Evolutionary conservation across 1,140 invertebrate species (phyloP), one percentile per base, ranked within the genome.

Genomic region (Catajapyx aquilonaris): DNA sequence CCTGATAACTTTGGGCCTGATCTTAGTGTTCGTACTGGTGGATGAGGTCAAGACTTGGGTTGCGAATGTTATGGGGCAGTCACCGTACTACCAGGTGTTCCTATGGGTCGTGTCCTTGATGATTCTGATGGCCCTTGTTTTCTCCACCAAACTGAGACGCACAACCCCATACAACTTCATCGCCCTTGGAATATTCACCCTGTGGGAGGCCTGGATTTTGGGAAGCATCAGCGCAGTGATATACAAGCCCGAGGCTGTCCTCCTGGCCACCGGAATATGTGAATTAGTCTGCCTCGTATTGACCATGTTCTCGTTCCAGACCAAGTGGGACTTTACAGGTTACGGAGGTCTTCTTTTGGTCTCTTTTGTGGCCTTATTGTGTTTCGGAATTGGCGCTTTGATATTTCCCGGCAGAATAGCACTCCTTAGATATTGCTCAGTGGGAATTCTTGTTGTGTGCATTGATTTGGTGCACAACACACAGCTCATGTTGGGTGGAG

Each of bases 221-320:
- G 81, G 73, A 1, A 62, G 69, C 31, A 57, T 67, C 2, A 59
- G 78, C 17, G 67, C 70, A 39, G 59, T 53, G 10, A 78, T 69
- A 46, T 41, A 65, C 0, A 54, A 52, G 4, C 23, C 23, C 7
- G 43, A 60, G 2, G 68, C 66, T 53, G 73, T 90, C 5, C 50
- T 88, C 35, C 60, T 85, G 52, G 85, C 85, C 1, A 73, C 79
- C 18, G 78, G 76, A 5, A 73, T 90, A 34, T 84, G 79, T 21
- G 67, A 75, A 4, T 75, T 70, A 0, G 71, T 91, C 23, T 79
- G 77, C 44, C 55, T 94, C 2, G 76, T 67, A 0, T 55, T 95
- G 16, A 94, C 87, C 1, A 41, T 93, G 4, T 96, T 94, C 57
- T 84, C 88, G 13, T 77, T 91, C 55, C 88, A 94, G 60, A 93